phyloP scores from a whole-genome alignment of 2,888 invertebrate species.

The Tupiocoris notatus region DNA sequence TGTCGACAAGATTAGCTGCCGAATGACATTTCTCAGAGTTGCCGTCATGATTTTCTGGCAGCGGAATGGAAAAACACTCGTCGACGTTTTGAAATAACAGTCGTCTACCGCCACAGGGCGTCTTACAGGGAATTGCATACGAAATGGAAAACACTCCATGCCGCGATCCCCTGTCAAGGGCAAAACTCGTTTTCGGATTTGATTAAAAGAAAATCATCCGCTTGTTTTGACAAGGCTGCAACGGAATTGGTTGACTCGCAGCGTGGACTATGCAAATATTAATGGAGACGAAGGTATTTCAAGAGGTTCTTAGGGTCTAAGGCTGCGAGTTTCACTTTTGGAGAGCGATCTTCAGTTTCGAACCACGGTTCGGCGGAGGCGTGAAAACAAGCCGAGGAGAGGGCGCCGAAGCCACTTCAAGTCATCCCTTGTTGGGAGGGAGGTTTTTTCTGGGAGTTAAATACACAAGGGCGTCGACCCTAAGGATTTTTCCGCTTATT shows the following conservation, averaged over 20 bases:
- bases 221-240: conserved; percentile 46
- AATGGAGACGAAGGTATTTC: conserved; percentile 37
- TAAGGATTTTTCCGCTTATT: background rate
- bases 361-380: background rate
- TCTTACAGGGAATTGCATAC: background rate
- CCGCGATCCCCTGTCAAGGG: background rate
- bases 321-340: background rate
- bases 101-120: background rate
- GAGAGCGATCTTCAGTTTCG: conserved; percentile 10
- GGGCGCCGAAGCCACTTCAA: conserved; percentile 11
- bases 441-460: conserved; percentile 10
- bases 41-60: too few species aligned
- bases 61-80: too few species aligned
- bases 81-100: too few species aligned
- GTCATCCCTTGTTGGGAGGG: background rate
- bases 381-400: conserved; percentile 29
- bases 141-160: background rate
- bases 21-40: too few species aligned
- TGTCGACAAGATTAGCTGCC: too few species aligned
- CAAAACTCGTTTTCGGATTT: background rate
- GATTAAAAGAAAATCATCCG: conserved; percentile 47
- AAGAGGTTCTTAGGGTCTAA: background rate
- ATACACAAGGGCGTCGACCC: conserved; percentile 19
- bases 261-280: conserved; percentile 47
- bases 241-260: background rate